Evolutionary conservation across 2,113 vertebrate species (phyloP).

Genomic region (Hyla sarda): DNA sequence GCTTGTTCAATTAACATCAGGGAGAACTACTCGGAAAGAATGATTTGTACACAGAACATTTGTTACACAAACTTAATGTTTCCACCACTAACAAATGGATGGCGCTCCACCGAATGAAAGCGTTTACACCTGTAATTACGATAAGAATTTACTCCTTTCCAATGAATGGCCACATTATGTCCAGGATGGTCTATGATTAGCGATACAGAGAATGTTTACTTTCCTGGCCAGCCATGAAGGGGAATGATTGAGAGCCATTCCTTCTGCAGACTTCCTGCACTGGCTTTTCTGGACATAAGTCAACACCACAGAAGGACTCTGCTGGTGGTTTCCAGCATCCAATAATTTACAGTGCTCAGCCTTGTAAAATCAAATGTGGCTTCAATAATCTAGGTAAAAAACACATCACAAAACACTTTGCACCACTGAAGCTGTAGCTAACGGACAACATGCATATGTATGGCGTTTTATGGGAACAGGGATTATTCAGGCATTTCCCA

Average conservation of each 20-base stretch:
- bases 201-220: constrained; percentile 22
- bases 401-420: constrained; percentile 35
- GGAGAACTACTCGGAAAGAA: neutral
- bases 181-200: constrained; percentile 20
- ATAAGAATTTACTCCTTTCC: constrained; percentile 24
- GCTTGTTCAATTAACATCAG: neutral
- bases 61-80: neutral
- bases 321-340: constrained; percentile 37
- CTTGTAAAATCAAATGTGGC: constrained; percentile 36
- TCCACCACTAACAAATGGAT: neutral
- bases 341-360: constrained; percentile 22
- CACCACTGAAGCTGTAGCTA: neutral
- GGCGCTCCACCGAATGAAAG: neutral
- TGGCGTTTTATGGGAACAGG: constrained; percentile 23
- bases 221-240: constrained; percentile 35
- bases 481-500: constrained; percentile 33
- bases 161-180: constrained; percentile 40
- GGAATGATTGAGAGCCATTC: constrained; percentile 41
- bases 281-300: constrained; percentile 31
- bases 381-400: constrained; percentile 40
- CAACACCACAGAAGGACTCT: constrained; percentile 26
- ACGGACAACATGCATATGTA: constrained; percentile 16
- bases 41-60: neutral
- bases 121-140: constrained; percentile 28
- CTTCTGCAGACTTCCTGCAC: constrained; percentile 26